A percentile compares a stretch with the other conserved stretches of the same genome.
These are phyloP conservation scores for Botrylloides violaceus DNA, from an alignment of 23 tunicate species.

Conservation along the genomic window DNA sequence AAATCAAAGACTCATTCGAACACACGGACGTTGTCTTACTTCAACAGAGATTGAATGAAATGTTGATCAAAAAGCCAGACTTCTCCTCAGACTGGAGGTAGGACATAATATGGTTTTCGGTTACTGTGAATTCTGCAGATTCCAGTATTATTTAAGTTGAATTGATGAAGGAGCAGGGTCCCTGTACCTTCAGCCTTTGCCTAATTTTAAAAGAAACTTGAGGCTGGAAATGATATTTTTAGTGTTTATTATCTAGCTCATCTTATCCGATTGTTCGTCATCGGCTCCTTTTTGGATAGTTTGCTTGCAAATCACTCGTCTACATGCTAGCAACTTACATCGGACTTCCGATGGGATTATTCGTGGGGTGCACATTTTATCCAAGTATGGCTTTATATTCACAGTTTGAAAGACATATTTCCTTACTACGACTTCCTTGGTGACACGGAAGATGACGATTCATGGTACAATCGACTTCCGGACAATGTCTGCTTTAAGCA, in stretches of 20 bases:
- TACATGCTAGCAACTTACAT: too few species aligned
- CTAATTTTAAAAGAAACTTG: background rate
- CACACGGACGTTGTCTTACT: conserved; percentile 15
- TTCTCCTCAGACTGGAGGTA: conserved; percentile 23
- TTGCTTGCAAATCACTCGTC: too few species aligned
- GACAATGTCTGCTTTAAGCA: conserved; percentile 25
- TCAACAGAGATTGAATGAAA: conserved; percentile 21
- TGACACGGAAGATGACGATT: conserved; percentile 12
- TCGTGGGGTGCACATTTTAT: too few species aligned
- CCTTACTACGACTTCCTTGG: conserved; percentile 21
- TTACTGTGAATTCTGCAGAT: too few species aligned
- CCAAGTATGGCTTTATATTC: background rate
- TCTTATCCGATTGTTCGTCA: too few species aligned
- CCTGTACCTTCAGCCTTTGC: too few species aligned
- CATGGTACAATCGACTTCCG: conserved; percentile 22
- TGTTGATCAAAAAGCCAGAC: conserved; percentile 17
- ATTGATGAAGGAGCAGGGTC: background rate
- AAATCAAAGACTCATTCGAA: background rate
- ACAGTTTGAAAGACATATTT: conserved; percentile 7
- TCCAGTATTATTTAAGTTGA: background rate
- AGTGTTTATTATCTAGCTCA: background rate
- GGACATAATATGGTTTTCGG: too few species aligned
- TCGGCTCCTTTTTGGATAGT: too few species aligned
- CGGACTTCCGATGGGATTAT: too few species aligned
- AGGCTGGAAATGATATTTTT: background rate